phyloP scores from a whole-genome alignment of 2,797 vertebrate genomes.

The Lateolabrax maculatus region DNA sequence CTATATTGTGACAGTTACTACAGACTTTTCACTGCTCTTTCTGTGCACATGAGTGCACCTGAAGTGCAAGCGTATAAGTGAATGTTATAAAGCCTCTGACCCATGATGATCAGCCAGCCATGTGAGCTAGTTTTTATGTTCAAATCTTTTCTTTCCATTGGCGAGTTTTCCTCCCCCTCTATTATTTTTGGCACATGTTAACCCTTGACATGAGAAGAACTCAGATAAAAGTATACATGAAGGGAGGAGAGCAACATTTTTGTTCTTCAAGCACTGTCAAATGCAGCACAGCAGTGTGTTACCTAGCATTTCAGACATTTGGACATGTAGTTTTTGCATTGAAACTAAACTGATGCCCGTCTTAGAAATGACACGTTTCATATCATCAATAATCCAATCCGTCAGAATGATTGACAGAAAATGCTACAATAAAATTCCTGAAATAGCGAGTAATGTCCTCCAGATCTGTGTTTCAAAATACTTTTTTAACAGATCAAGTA shows the following conservation, averaged over 20 bases:
- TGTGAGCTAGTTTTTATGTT: conserved; percentile 55
- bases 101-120: conserved; percentile 50
- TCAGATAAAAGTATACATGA: conserved; percentile 13
- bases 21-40: conserved; percentile 44
- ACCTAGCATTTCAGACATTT: not conserved
- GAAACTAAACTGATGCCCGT: not conserved
- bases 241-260: conserved; percentile 6
- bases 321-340: not conserved
- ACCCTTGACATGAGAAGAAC: conserved; percentile 48
- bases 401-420: conserved; percentile 23
- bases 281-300: not conserved
- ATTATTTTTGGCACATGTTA: conserved; percentile 43
- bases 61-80: conserved; percentile 41
- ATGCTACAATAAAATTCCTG: not conserved
- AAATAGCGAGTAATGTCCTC: not conserved
- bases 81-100: conserved; percentile 58
- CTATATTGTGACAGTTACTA: conserved; percentile 58
- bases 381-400: conserved; percentile 8
- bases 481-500: not conserved
- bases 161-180: conserved; percentile 6
- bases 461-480: not conserved
- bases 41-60: conserved; percentile 61
- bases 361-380: conserved; percentile 12
- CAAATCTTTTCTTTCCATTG: conserved; percentile 33
- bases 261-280: not conserved